These are phyloP conservation scores for Campoplex nolae DNA, from an alignment of 2,888 invertebrate genomes.

Conservation along the genomic window DNA sequence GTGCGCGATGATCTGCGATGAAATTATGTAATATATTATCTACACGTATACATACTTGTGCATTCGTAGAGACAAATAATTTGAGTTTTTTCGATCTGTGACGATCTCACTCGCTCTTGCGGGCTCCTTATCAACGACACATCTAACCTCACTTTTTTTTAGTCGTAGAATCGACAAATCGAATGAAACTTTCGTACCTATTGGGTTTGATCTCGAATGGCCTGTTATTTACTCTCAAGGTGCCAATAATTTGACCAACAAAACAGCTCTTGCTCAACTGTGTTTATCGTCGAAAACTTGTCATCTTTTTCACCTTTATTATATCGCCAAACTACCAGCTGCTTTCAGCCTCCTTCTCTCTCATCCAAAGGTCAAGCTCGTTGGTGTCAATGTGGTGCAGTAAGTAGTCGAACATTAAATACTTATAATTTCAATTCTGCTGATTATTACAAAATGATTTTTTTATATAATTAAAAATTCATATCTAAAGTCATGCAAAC, in stretches of 20 bases:
- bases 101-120: conserved; percentile 21
- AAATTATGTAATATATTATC: conserved; percentile 77
- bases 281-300: conserved; percentile 86
- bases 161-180: conserved; percentile 82
- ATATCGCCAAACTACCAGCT: conserved; percentile 86
- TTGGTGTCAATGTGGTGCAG: conserved; percentile 89
- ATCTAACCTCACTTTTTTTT: conserved; percentile 66
- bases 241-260: conserved; percentile 85
- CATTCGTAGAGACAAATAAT: not conserved
- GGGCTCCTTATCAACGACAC: conserved; percentile 10
- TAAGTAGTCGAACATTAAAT: conserved; percentile 77
- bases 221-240: conserved; percentile 87
- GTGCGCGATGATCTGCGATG: conserved; percentile 79
- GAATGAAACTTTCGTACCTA: conserved; percentile 83
- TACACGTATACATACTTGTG: not conserved
- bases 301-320: conserved; percentile 87
- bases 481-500: not conserved
- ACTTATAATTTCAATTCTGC: not conserved
- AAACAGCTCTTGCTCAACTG: conserved; percentile 88
- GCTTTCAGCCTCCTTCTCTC: conserved; percentile 86
- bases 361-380: conserved; percentile 87
- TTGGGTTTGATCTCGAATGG: conserved; percentile 90
- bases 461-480: not conserved
- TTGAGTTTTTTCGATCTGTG: not conserved
- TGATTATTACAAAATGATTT: not conserved